Percentiles rank a stretch among this genome's conserved stretches.
Conservation (phyloP, 37 sponge, comb jelly and placozoan species). For the Spongilla lacustris region DNA sequence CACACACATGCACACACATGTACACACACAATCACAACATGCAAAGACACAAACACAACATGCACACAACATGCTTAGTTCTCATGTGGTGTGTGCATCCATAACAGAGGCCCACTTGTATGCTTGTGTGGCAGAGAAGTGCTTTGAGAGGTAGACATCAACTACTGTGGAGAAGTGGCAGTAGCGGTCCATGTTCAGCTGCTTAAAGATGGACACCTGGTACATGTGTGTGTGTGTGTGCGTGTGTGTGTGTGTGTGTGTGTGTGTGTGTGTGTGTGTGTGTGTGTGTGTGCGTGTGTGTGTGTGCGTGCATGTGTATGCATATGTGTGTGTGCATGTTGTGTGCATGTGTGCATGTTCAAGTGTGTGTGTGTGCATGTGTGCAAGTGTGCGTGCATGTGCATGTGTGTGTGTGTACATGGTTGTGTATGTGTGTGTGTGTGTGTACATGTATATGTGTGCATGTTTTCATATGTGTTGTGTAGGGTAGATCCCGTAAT, state of each 20-base stretch:
- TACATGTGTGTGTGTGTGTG: not conserved
- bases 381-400: constrained; percentile 4
- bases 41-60: too few relatives aligned
- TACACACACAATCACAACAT: not conserved
- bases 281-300: constrained; percentile 4
- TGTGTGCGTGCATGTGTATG: not conserved
- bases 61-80: too few relatives aligned
- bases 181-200: too few relatives aligned
- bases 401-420: constrained; percentile 5
- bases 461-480: too few relatives aligned
- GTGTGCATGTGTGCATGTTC: constrained; percentile 33
- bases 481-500: too few relatives aligned
- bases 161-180: too few relatives aligned
- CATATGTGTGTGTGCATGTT: constrained; percentile 24
- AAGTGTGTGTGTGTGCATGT: constrained; percentile 26
- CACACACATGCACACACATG: constrained; percentile 25
- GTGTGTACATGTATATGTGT: not conserved
- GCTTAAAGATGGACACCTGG: not conserved
- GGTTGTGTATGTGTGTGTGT: constrained; percentile 23
- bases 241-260: constrained; percentile 35
- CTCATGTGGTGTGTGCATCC: too few relatives aligned
- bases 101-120: too few relatives aligned
- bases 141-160: too few relatives aligned
- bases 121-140: too few relatives aligned
- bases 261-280: constrained; percentile 50